Conservation (phyloP, 2,113 vertebrate genomes). For the Neoarius graeffei region DNA sequence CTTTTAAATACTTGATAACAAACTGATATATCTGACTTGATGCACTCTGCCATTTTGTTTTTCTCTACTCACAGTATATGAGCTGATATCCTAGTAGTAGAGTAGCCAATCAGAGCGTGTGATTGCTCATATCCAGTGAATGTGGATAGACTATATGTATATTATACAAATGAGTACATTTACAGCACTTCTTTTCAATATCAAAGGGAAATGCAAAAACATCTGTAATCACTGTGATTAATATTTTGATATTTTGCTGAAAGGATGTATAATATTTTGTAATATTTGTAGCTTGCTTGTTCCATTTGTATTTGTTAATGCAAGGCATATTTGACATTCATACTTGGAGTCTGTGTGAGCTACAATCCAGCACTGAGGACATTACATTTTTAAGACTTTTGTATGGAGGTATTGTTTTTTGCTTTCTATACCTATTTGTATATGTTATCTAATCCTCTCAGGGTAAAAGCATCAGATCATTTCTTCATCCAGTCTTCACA, state of each 20-base stretch:
- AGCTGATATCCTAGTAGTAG: too few species aligned
- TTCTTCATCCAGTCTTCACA: conserved; percentile 11
- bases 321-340: conserved; percentile 44
- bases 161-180: background rate
- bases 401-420: conserved; percentile 17
- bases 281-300: conserved; percentile 16
- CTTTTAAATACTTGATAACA: too few species aligned
- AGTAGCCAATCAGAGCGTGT: too few species aligned
- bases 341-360: conserved; percentile 43
- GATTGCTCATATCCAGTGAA: too few species aligned
- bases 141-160: too few species aligned
- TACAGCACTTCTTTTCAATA: background rate
- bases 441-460: conserved; percentile 67
- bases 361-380: conserved; percentile 61
- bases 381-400: conserved; percentile 39
- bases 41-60: too few species aligned
- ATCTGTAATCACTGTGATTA: conserved; percentile 40
- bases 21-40: too few species aligned
- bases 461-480: conserved; percentile 60
- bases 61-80: too few species aligned
- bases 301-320: conserved; percentile 4
- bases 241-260: conserved; percentile 37
- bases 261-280: conserved; percentile 59
- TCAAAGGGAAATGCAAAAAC: conserved; percentile 15
- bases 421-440: conserved; percentile 29